Percentiles rank a stretch among this genome's conserved stretches.
Evolutionary conservation across 2,888 invertebrate genomes (phyloP).

Genomic region (Mythimna ferrago): DNA sequence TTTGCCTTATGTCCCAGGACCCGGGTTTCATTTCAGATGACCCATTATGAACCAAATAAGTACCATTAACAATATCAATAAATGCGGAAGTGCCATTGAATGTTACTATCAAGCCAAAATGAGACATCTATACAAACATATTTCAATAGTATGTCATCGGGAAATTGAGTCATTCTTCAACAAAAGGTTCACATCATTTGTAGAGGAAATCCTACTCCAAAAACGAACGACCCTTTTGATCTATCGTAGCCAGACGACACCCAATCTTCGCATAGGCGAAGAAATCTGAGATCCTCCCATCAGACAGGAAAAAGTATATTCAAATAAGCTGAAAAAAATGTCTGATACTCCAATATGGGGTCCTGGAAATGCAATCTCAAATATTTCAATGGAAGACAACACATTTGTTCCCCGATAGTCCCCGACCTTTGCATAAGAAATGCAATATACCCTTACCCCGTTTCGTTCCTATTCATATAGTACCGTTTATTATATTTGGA

Average conservation of each 20-base stretch:
- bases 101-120: background rate
- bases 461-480: slow-evolving; percentile 38
- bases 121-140: background rate
- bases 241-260: slow-evolving; percentile 12
- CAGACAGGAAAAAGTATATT: slow-evolving; percentile 39
- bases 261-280: slow-evolving; percentile 5
- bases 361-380: slow-evolving; percentile 31
- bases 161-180: slow-evolving; percentile 13
- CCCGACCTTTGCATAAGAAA: slow-evolving; percentile 51
- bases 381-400: slow-evolving; percentile 47
- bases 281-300: slow-evolving; percentile 24
- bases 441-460: slow-evolving; percentile 50
- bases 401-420: slow-evolving; percentile 44
- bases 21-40: no score
- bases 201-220: background rate
- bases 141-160: slow-evolving; percentile 9
- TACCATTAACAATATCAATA: background rate
- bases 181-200: slow-evolving; percentile 10
- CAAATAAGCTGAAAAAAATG: slow-evolving; percentile 47
- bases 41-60: no score
- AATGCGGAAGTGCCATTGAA: background rate
- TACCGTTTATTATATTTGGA: slow-evolving; percentile 60
- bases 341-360: slow-evolving; percentile 15
- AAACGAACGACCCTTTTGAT: slow-evolving; percentile 29
- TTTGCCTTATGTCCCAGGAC: no score